Conservation (phyloP, 2,888 invertebrate genomes). For the Choreutis nemorana region DNA sequence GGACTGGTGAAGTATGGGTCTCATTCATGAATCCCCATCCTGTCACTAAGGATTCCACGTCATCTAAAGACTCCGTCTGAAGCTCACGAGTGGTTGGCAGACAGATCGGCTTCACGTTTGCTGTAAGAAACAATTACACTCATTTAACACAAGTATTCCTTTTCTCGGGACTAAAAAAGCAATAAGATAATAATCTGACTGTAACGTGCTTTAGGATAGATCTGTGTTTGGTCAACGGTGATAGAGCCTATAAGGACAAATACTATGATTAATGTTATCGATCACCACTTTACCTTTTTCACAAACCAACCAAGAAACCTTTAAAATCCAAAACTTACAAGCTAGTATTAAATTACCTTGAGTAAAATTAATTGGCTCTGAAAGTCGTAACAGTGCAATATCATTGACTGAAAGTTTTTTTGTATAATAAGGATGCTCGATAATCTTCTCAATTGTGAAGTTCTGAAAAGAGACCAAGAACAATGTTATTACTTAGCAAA, state of each 20-base stretch:
- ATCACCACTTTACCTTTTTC: too few relatives aligned
- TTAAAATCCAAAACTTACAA: too few relatives aligned
- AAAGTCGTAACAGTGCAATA: conserved; percentile 47
- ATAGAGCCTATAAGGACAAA: too few relatives aligned
- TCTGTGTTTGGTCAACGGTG: too few relatives aligned
- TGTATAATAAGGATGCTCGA: conserved; percentile 42
- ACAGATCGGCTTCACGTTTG: conserved; percentile 31
- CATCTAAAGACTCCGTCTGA: conserved; percentile 9
- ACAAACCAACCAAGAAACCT: too few relatives aligned
- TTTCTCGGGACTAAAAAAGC: too few relatives aligned
- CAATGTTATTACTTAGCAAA: too few relatives aligned
- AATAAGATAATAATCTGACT: too few relatives aligned
- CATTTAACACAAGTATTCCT: too few relatives aligned
- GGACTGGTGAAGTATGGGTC: conserved; percentile 17
- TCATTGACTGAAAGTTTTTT: conserved; percentile 27
- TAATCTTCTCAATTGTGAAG: conserved; percentile 25
- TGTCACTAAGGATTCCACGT: conserved; percentile 24
- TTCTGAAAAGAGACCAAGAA: too few relatives aligned
- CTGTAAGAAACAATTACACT: conserved; percentile 9
- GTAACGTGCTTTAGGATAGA: too few relatives aligned
- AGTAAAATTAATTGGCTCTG: conserved; percentile 22
- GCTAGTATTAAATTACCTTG: conserved; percentile 11
- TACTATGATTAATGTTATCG: too few relatives aligned
- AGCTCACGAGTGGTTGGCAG: conserved; percentile 22
- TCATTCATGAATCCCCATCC: conserved; percentile 47